A percentile compares a stretch with the other conserved stretches of the same genome.
phyloP scores from a whole-genome alignment of 2,888 invertebrate genomes.

The Drosophila fungiperda region DNA sequence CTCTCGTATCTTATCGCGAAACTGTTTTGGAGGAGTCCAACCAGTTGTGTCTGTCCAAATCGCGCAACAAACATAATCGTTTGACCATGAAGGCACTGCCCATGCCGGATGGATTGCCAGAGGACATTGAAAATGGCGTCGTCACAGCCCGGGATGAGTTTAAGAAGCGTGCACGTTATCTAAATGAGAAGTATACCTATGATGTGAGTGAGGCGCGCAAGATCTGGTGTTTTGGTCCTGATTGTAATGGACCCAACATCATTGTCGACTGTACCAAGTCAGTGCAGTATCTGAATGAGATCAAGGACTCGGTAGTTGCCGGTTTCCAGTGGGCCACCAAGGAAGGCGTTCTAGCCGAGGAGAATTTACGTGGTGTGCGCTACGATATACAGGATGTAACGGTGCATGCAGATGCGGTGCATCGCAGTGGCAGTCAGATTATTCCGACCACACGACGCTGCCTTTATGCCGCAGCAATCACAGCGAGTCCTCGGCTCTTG shows the following conservation, averaged over 20 bases:
- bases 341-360: conserved; percentile 99
- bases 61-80: conserved; percentile 99
- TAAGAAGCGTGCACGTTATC: conserved; percentile 97
- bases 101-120: conserved; percentile 98
- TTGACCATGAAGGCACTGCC: conserved; percentile 97
- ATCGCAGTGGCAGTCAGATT: conserved; percentile 99
- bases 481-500: conserved; percentile 97
- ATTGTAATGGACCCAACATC: conserved; percentile 99
- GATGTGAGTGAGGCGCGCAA: conserved; percentile 99
- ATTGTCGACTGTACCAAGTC: conserved; percentile 99
- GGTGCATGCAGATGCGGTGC: conserved; percentile 99
- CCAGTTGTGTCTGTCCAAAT: conserved; percentile 98
- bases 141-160: conserved; percentile 98
- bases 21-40: conserved; percentile 97
- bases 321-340: conserved; percentile 99
- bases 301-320: conserved; percentile 99
- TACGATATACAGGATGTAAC: conserved; percentile 99
- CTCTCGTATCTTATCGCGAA: conserved; percentile 99
- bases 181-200: conserved; percentile 98
- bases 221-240: conserved; percentile 99
- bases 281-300: conserved; percentile 99
- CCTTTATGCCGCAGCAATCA: conserved; percentile 97
- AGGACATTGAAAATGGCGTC: conserved; percentile 98
- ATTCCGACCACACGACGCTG: conserved; percentile 99
- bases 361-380: conserved; percentile 97